Conservation (phyloP, 2,113 vertebrate species). For the Hippoglossus stenolepis region DNA sequence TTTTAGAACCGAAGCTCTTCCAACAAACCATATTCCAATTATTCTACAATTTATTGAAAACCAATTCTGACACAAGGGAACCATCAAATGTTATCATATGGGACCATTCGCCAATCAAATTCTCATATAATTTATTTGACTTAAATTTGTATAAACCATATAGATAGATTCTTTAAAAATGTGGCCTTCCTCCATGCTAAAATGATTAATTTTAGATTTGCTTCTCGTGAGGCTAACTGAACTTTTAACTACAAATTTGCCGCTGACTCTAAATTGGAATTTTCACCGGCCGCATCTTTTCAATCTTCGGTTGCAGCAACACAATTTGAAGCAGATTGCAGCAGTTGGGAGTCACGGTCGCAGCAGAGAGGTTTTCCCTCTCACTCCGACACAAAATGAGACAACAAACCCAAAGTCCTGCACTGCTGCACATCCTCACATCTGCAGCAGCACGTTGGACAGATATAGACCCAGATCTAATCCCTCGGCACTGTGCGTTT, state of each 20-base stretch:
- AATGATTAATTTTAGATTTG: background rate
- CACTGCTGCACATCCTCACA: slow-evolving; percentile 47
- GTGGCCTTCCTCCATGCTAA: no score
- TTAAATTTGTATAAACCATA: no score
- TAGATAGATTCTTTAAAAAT: no score
- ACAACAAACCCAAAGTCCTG: slow-evolving; percentile 40
- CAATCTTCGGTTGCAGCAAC: background rate
- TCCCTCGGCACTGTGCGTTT: slow-evolving; percentile 3
- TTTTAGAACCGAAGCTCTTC: no score
- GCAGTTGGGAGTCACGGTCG: background rate
- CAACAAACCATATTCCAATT: no score
- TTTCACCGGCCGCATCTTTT: background rate
- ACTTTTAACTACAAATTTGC: background rate
- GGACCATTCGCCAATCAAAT: no score
- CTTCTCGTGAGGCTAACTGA: background rate
- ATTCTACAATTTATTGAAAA: no score
- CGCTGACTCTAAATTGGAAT: background rate
- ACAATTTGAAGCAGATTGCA: background rate
- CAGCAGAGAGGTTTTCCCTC: slow-evolving; percentile 21
- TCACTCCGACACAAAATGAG: background rate
- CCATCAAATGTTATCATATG: no score
- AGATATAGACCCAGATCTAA: slow-evolving; percentile 42
- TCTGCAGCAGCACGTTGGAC: slow-evolving; percentile 39
- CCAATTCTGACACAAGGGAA: no score
- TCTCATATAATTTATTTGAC: no score